These are phyloP conservation scores for Melitaea cinxia DNA, from an alignment of 1,140 invertebrate genomes.

Conservation along the genomic window DNA sequence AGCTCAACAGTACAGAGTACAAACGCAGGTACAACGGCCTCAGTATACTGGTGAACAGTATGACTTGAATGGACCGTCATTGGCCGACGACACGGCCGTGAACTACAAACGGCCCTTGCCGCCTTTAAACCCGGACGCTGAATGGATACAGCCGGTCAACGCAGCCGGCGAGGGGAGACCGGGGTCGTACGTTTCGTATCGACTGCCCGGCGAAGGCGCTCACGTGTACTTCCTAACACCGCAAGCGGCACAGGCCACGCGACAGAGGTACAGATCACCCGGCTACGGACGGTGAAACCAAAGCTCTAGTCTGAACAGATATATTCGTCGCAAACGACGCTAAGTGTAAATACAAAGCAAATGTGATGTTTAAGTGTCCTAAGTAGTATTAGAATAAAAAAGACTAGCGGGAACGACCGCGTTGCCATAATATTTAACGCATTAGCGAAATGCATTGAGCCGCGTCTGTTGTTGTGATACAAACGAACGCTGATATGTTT, in stretches of 20 bases:
- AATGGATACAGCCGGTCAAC: conserved; percentile 82
- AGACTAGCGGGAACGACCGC: conserved; percentile 70
- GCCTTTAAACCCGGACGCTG: conserved; percentile 85
- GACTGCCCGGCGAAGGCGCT: conserved; percentile 85
- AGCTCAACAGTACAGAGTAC: conserved; percentile 66
- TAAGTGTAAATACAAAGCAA: conserved; percentile 77
- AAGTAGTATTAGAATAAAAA: conserved; percentile 75
- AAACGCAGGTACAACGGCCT: conserved; percentile 51
- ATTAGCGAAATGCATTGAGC: conserved; percentile 42
- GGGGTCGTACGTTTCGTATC: conserved; percentile 85
- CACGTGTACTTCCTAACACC: conserved; percentile 91
- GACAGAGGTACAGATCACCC: conserved; percentile 71
- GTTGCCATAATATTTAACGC: conserved; percentile 77
- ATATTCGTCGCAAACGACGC: conserved; percentile 49
- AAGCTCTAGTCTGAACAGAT: conserved; percentile 75
- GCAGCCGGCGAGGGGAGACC: conserved; percentile 75
- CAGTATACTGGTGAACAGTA: conserved; percentile 65
- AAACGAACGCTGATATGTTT: conserved; percentile 59
- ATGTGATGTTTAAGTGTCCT: conserved; percentile 81
- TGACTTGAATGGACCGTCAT: conserved; percentile 70
- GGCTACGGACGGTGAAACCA: conserved; percentile 78
- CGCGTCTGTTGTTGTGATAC: conserved; percentile 44
- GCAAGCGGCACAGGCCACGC: conserved; percentile 80
- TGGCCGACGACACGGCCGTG: conserved; percentile 84
- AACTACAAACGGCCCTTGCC: conserved; percentile 84